phyloP scores from a whole-genome alignment of 2,888 invertebrate genomes.

The Diabrotica balteata region DNA sequence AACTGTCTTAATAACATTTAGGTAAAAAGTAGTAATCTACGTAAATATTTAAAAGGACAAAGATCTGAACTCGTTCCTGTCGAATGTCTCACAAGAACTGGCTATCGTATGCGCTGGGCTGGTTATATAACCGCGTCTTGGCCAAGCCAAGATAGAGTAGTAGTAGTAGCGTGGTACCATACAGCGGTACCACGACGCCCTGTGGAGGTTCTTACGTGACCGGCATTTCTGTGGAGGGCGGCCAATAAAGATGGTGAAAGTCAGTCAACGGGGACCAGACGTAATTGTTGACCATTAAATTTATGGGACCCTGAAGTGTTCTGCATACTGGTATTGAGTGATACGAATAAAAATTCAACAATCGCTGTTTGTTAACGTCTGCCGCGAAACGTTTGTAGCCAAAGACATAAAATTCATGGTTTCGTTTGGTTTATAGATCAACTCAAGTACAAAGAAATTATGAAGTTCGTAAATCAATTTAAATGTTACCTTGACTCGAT shows the following conservation, averaged over 20 bases:
- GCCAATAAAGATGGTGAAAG: constrained; percentile 45
- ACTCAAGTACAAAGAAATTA: too few species aligned
- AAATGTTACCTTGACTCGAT: too few species aligned
- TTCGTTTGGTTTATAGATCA: too few species aligned
- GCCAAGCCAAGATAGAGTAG: not conserved
- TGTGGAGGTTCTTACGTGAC: constrained; percentile 32
- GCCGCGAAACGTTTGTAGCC: too few species aligned
- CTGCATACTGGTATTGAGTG: not conserved
- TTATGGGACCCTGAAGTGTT: constrained; percentile 15
- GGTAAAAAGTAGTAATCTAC: too few species aligned
- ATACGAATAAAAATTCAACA: not conserved
- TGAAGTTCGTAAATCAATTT: too few species aligned
- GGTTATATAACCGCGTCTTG: constrained; percentile 16
- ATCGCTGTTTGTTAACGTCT: too few species aligned
- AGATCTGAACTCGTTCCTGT: too few species aligned
- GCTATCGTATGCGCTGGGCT: constrained; percentile 9
- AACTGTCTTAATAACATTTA: too few species aligned
- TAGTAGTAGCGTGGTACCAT: constrained; percentile 28
- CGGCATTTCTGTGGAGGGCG: constrained; percentile 36
- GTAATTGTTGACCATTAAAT: constrained; percentile 37
- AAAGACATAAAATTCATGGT: too few species aligned
- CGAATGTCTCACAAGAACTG: constrained; percentile 16
- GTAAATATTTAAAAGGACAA: too few species aligned
- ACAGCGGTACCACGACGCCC: constrained; percentile 25
- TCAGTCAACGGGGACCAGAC: constrained; percentile 34